These are phyloP conservation scores for Miichthys miiuy DNA, from an alignment of 2,797 vertebrate genomes.

Conservation along the genomic window DNA sequence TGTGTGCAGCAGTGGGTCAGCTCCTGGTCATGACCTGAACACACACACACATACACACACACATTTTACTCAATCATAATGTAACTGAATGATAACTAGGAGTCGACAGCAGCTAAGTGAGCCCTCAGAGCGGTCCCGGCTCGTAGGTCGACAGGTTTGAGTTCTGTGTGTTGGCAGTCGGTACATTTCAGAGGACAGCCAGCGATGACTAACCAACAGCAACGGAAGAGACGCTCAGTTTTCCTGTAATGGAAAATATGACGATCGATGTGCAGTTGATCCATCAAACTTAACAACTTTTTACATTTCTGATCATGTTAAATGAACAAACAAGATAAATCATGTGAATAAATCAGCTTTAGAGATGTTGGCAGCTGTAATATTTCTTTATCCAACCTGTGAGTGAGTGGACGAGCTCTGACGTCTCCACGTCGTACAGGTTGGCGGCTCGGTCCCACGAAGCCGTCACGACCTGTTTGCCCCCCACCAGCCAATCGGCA, in stretches of 20 bases:
- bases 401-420: constrained; percentile 96
- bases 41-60: constrained; percentile 16
- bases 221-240: too few relatives aligned
- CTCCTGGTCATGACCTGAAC: constrained; percentile 94
- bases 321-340: neutral
- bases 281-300: too few relatives aligned
- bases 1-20: constrained; percentile 96
- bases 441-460: constrained; percentile 98
- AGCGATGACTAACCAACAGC: too few relatives aligned
- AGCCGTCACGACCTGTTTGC: constrained; percentile 95
- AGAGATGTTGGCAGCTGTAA: neutral
- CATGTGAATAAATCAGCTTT: neutral
- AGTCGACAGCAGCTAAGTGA: too few relatives aligned
- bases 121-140: too few relatives aligned
- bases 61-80: neutral
- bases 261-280: too few relatives aligned
- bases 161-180: too few relatives aligned
- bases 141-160: too few relatives aligned
- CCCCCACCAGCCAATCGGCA: constrained; percentile 97
- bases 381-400: constrained; percentile 84
- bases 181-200: too few relatives aligned
- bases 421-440: constrained; percentile 96
- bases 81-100: too few relatives aligned
- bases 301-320: neutral
- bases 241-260: too few relatives aligned